Evolutionary conservation across 1,140 invertebrate species (phyloP).

Genomic region (Oscheius sp.): DNA sequence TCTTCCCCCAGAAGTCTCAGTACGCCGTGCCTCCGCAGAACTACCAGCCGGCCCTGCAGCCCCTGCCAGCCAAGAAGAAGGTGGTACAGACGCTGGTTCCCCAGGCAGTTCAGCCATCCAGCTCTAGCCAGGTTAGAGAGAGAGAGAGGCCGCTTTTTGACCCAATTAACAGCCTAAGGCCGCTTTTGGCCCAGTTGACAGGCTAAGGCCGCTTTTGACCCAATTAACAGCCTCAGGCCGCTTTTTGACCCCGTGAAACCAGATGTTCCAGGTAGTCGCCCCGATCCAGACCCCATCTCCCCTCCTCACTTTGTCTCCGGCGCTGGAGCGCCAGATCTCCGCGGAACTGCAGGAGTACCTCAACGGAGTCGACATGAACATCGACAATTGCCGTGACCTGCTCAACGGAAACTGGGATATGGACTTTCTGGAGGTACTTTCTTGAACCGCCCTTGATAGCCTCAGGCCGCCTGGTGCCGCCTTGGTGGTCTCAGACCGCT

Average conservation of each 20-base stretch:
- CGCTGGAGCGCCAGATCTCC: conserved; percentile 21
- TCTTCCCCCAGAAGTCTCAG: neutral
- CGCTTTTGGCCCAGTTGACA: no score
- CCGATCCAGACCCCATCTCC: conserved; percentile 6
- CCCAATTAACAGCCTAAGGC: no score
- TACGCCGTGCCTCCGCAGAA: neutral
- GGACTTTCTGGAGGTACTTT: conserved; percentile 1
- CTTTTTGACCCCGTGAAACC: no score
- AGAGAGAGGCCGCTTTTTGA: no score
- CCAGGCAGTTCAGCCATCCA: no score
- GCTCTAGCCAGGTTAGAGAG: no score
- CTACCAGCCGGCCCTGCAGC: neutral
- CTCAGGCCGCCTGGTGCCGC: no score
- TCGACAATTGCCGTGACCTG: conserved; percentile 21
- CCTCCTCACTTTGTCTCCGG: conserved; percentile 1
- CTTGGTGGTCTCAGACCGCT: no score
- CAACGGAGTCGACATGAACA: neutral
- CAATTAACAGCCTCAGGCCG: no score
- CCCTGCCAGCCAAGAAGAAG: neutral
- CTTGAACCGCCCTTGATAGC: no score
- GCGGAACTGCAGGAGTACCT: conserved; percentile 34
- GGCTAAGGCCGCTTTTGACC: no score
- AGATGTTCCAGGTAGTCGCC: no score
- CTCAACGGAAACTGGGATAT: conserved; percentile 27
- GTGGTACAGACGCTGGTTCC: neutral